These are phyloP conservation scores for Rhagologus leucostigma DNA, from an alignment of 2,113 vertebrate genomes.

Conservation along the genomic window DNA sequence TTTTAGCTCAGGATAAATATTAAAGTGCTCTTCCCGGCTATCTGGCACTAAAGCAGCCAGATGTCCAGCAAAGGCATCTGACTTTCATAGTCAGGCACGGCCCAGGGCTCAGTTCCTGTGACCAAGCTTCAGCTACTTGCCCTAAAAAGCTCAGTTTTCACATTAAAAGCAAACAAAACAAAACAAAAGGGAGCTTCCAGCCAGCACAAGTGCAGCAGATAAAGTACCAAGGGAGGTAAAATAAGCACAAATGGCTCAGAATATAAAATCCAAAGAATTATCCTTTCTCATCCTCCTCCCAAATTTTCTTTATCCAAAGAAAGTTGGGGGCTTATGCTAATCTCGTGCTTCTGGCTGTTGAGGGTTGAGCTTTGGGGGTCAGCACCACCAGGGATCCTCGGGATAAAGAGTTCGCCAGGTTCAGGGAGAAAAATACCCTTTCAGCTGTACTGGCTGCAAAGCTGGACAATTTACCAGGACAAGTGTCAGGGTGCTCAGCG, in stretches of 20 bases:
- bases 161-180: not conserved
- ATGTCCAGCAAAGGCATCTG: not conserved
- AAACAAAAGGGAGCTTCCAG: not conserved
- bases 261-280: not conserved
- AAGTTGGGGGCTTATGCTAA: not conserved
- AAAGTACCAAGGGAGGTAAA: not conserved
- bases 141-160: not conserved
- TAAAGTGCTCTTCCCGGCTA: not conserved
- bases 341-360: not conserved
- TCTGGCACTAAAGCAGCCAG: not conserved
- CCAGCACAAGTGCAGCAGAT: not conserved
- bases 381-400: not conserved
- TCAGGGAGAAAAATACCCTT: not conserved
- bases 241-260: not conserved
- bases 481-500: not conserved
- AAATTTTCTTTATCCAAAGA: not conserved
- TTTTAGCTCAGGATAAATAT: constrained; percentile 4
- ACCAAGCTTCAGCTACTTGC: not conserved
- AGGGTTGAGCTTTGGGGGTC: not conserved
- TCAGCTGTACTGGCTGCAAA: not conserved
- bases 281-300: not conserved
- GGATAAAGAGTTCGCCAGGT: not conserved
- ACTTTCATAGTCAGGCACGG: not conserved
- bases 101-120: not conserved
- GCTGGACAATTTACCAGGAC: not conserved